These are phyloP conservation scores for Psittacara wagleri DNA, from an alignment of 2,113 vertebrate genomes.

Conservation along the genomic window DNA sequence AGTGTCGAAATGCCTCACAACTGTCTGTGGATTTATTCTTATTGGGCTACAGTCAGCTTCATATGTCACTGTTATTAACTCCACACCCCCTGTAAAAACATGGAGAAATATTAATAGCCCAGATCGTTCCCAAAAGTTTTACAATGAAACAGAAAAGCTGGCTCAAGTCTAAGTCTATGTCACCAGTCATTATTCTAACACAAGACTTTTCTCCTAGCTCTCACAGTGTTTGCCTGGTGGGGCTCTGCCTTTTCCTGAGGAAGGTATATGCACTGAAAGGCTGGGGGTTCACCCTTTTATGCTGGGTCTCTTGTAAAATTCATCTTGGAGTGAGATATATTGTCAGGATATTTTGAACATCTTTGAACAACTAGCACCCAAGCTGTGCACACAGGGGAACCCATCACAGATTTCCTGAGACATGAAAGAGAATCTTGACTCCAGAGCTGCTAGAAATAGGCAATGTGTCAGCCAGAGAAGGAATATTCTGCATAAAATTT, in stretches of 20 bases:
- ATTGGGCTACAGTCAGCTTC: neutral
- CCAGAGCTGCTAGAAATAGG: neutral
- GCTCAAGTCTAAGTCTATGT: neutral
- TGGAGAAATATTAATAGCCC: neutral
- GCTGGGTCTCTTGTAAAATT: neutral
- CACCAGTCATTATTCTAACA: neutral
- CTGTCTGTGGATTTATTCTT: neutral
- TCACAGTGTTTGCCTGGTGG: neutral
- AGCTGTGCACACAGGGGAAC: neutral
- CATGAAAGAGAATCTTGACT: neutral
- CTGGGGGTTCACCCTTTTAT: neutral
- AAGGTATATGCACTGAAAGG: neutral
- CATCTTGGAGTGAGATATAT: neutral
- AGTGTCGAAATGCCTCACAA: neutral
- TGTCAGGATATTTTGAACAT: neutral
- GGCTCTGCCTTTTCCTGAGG: neutral
- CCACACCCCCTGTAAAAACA: rapidly evolving
- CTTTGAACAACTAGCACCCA: neutral
- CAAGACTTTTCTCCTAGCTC: neutral
- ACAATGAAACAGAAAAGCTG: neutral
- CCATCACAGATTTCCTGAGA: neutral
- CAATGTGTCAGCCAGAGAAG: neutral
- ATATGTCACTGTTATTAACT: neutral
- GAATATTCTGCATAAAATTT: neutral
- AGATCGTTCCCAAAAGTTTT: neutral